These are phyloP conservation scores for Lapara coniferarum DNA, from an alignment of 2,888 invertebrate genomes.

Conservation along the genomic window DNA sequence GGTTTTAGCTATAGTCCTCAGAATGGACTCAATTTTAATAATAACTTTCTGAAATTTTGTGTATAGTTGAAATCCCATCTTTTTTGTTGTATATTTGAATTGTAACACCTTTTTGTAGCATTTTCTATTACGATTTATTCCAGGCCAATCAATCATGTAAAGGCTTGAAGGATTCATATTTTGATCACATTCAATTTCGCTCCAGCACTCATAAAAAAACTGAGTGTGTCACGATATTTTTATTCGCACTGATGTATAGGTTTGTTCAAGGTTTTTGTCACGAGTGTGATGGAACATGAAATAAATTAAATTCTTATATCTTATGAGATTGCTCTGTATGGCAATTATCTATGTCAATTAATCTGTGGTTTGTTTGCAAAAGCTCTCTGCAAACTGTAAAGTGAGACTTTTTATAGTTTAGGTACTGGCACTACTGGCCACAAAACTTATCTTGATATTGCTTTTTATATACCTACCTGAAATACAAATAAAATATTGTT, in stretches of 20 bases:
- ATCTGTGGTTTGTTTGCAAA: too few relatives aligned
- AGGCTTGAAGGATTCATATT: not conserved
- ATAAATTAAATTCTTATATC: too few relatives aligned
- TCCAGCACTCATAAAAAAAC: not conserved
- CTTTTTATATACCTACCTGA: too few relatives aligned
- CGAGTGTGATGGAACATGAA: not conserved
- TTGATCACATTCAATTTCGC: slow-evolving; percentile 16
- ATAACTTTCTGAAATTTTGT: not conserved
- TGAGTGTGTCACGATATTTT: slow-evolving; percentile 1
- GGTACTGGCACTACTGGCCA: too few relatives aligned
- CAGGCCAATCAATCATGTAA: slow-evolving; percentile 11
- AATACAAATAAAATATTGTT: too few relatives aligned
- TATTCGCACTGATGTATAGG: not conserved
- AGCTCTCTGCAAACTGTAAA: too few relatives aligned
- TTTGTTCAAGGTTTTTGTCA: not conserved
- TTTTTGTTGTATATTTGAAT: not conserved
- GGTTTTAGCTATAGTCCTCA: too few relatives aligned
- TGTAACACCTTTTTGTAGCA: not conserved
- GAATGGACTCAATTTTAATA: too few relatives aligned
- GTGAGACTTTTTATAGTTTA: too few relatives aligned
- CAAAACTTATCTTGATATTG: too few relatives aligned
- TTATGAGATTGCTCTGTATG: too few relatives aligned
- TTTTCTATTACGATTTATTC: slow-evolving; percentile 16
- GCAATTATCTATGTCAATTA: too few relatives aligned
- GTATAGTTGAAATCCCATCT: not conserved